These are phyloP conservation scores for Eulemur coronatus DNA, from an alignment of 2,797 vertebrate species.

Conservation along the genomic window DNA sequence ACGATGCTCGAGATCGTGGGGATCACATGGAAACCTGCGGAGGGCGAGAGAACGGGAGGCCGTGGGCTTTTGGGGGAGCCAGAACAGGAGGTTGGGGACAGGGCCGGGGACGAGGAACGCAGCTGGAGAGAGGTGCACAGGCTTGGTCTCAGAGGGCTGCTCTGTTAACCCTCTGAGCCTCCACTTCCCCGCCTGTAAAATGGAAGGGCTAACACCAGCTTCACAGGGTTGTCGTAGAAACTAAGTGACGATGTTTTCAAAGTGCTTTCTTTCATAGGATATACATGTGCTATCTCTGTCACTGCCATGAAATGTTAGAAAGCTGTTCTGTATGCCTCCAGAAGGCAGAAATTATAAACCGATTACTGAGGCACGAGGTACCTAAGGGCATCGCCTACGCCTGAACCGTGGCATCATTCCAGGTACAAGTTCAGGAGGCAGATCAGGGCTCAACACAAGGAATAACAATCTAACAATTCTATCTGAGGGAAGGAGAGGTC, in stretches of 20 bases:
- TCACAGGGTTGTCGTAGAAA: conserved; percentile 29
- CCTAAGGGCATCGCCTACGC: neutral
- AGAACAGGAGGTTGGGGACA: neutral
- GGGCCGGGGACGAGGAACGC: neutral
- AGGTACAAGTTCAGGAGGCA: neutral
- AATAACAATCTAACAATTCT: neutral
- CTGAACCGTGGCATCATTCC: neutral
- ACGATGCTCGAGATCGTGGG: conserved; percentile 93
- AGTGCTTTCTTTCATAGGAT: neutral
- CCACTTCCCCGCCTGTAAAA: neutral
- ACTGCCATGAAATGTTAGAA: neutral
- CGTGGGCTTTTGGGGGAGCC: neutral
- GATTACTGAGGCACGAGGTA: neutral
- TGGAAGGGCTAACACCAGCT: conserved; percentile 7
- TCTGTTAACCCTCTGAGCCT: conserved; percentile 25
- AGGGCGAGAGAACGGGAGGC: conserved; percentile 56
- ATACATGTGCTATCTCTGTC: neutral
- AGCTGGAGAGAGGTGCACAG: neutral
- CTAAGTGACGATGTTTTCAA: neutral
- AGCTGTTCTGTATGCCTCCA: neutral
- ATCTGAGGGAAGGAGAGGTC: neutral
- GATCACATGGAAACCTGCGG: conserved; percentile 95
- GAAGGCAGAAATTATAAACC: neutral
- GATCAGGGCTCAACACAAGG: neutral
- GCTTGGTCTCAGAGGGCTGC: conserved; percentile 5